These are phyloP conservation scores for Mionectes olivaceus DNA, from an alignment of 2,797 vertebrate genomes.

Conservation along the genomic window DNA sequence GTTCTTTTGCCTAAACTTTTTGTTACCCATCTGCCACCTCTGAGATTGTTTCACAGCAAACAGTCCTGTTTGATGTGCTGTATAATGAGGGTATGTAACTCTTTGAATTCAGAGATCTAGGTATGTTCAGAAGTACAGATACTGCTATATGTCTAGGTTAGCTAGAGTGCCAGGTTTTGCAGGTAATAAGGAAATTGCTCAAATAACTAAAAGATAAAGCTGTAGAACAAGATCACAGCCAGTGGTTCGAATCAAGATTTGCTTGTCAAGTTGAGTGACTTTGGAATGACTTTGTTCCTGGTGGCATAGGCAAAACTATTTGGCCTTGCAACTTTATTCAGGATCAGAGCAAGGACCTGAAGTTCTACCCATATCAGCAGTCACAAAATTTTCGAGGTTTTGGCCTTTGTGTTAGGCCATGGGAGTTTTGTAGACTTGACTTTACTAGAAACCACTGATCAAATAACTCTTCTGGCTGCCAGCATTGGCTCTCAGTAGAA, in stretches of 20 bases:
- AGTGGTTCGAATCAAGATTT: background rate
- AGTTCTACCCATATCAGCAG: background rate
- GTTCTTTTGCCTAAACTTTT: background rate
- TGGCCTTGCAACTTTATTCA: background rate
- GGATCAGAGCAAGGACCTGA: background rate
- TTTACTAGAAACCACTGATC: background rate
- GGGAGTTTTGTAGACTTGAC: background rate
- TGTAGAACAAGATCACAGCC: background rate
- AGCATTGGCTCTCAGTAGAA: accelerated
- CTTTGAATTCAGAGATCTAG: background rate
- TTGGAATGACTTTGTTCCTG: background rate
- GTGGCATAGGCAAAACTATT: background rate
- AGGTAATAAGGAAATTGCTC: background rate
- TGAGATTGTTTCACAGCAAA: background rate
- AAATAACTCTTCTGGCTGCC: background rate
- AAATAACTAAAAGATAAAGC: background rate
- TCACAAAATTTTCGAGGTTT: background rate
- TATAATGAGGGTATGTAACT: background rate
- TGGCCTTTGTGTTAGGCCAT: background rate
- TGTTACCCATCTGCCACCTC: background rate
- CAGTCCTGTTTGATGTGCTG: background rate
- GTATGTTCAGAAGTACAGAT: background rate
- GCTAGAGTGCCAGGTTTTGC: background rate
- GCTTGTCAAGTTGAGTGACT: background rate
- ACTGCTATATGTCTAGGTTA: background rate